Conservation (phyloP, 2,888 invertebrate species). For the Ischnura elegans region DNA sequence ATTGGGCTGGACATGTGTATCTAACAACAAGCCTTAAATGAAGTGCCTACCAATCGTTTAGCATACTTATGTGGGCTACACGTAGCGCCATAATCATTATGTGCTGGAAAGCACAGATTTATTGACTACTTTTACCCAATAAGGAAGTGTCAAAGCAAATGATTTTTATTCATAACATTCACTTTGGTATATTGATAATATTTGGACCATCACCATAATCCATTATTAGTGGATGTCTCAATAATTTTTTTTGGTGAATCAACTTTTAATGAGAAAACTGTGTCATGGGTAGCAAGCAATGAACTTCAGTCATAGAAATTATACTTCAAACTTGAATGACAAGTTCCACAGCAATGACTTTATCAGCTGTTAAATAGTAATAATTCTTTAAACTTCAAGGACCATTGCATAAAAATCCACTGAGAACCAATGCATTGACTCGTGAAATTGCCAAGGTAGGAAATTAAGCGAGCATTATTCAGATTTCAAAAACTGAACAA, state of each 20-base stretch:
- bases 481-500: neutral
- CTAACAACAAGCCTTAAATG: slow-evolving; percentile 43
- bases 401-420: neutral
- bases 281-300: neutral
- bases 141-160: neutral
- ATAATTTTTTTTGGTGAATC: neutral
- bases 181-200: neutral
- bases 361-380: neutral
- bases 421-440: neutral
- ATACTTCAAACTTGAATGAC: neutral
- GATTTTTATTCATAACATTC: neutral
- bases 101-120: slow-evolving; percentile 7
- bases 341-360: neutral
- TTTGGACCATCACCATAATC: neutral
- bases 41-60: slow-evolving; percentile 29
- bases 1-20: neutral
- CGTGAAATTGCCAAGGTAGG: neutral
- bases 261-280: neutral
- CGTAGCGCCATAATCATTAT: neutral
- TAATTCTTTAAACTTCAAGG: neutral
- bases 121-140: neutral
- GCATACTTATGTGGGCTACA: slow-evolving; percentile 34
- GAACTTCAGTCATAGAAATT: neutral
- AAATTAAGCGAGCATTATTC: neutral
- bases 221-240: neutral